Evolutionary conservation across 2,888 invertebrate genomes (phyloP).

Genomic region (Noctua fimbriata): DNA sequence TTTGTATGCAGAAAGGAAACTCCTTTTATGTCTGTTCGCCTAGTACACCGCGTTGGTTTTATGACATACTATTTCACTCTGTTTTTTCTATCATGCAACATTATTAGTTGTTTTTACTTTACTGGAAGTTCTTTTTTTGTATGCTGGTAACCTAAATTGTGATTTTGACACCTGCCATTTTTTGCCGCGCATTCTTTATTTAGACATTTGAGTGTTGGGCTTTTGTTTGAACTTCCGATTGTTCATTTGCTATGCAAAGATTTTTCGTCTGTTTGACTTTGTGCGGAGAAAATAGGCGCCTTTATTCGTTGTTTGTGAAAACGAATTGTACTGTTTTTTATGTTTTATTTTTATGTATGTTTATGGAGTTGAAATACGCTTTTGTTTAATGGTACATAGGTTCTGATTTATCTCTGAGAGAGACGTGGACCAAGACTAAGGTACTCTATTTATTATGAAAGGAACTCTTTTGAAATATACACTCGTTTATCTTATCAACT

Average conservation of each 20-base stretch:
- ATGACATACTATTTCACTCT: slow-evolving; percentile 66
- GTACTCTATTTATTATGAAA: background rate
- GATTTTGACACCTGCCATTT: slow-evolving; percentile 38
- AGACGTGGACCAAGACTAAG: background rate
- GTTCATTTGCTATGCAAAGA: slow-evolving; percentile 63
- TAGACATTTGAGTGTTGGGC: slow-evolving; percentile 9
- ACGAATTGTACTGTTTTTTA: background rate
- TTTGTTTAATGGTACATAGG: background rate
- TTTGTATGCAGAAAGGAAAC: slow-evolving; percentile 85
- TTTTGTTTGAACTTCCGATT: slow-evolving; percentile 59
- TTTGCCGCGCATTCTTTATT: slow-evolving; percentile 36
- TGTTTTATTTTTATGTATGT: background rate
- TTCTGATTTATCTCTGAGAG: background rate
- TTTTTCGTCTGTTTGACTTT: slow-evolving; percentile 56
- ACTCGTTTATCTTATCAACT: background rate
- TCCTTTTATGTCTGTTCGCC: slow-evolving; percentile 78
- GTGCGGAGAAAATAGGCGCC: slow-evolving; percentile 22
- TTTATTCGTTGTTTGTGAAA: slow-evolving; percentile 9
- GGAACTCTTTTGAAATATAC: background rate
- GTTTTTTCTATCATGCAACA: slow-evolving; percentile 57
- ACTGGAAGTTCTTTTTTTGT: slow-evolving; percentile 10
- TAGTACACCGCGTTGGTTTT: slow-evolving; percentile 72
- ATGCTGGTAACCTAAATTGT: slow-evolving; percentile 23
- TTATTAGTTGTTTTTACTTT: slow-evolving; percentile 53
- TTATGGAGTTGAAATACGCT: background rate